Evolutionary conservation across 2,797 vertebrate genomes (phyloP).

Genomic region (Chaenodraco wilsoni): DNA sequence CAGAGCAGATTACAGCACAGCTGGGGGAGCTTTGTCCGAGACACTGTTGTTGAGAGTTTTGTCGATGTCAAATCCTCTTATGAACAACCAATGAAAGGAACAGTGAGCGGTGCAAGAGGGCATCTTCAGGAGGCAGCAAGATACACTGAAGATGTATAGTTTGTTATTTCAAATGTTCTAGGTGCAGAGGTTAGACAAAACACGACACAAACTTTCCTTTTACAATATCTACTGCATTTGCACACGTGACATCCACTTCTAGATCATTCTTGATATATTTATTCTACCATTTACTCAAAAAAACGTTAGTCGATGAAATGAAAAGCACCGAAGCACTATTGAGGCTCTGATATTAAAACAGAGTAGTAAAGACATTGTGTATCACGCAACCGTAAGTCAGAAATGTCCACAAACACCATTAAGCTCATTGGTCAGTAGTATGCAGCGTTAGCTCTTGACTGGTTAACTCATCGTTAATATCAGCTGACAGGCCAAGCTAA

Average conservation of each 20-base stretch:
- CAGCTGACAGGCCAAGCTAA: no score
- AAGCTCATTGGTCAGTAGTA: no score
- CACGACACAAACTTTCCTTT: not conserved
- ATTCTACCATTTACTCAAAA: no score
- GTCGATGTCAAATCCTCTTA: constrained; percentile 16
- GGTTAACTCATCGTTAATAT: no score
- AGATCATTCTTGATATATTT: no score
- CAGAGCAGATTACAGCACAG: constrained; percentile 44
- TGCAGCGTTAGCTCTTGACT: no score
- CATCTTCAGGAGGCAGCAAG: not conserved
- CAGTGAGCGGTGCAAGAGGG: not conserved
- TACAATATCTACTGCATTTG: not conserved
- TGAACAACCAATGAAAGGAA: constrained; percentile 19
- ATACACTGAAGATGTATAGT: not conserved
- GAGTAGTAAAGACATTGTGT: no score
- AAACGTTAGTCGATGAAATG: no score
- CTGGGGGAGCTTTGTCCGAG: constrained; percentile 28
- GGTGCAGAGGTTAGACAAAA: not conserved
- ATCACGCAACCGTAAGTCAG: no score
- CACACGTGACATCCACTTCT: not conserved
- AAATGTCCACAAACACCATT: no score
- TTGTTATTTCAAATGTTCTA: constrained; percentile 6
- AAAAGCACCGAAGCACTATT: no score
- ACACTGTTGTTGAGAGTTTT: constrained; percentile 17
- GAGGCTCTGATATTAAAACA: no score